A percentile compares a stretch with the other conserved stretches of the same genome.
phyloP scores from a whole-genome alignment of 2,113 vertebrate species.

The Urocynchramus pylzowi region DNA sequence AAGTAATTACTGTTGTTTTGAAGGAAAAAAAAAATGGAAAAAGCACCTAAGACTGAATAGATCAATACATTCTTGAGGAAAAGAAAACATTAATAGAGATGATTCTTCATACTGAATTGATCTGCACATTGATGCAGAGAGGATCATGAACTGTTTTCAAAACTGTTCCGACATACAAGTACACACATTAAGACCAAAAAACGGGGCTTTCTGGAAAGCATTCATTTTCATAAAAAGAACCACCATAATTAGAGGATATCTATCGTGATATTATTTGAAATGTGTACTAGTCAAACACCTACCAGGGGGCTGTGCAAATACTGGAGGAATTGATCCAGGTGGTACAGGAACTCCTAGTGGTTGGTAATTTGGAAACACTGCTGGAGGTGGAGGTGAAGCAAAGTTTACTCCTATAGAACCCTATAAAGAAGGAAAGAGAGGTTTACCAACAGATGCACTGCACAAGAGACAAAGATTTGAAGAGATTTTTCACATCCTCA shows the following conservation, averaged over 20 bases:
- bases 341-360: constrained; percentile 75
- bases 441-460: neutral
- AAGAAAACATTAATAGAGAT: neutral
- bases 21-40: neutral
- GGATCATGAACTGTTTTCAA: neutral
- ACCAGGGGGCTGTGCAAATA: constrained; percentile 79
- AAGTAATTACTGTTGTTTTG: neutral
- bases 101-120: neutral
- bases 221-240: neutral
- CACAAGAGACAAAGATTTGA: neutral
- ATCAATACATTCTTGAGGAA: neutral
- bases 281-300: constrained; percentile 3
- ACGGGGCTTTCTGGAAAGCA: neutral
- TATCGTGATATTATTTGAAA: neutral
- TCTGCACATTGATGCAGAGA: neutral
- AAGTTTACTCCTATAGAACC: constrained; percentile 85
- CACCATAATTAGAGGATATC: neutral
- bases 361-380: constrained; percentile 81
- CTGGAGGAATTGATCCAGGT: constrained; percentile 75
- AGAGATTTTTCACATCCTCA: constrained; percentile 57
- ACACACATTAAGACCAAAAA: neutral
- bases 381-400: constrained; percentile 78
- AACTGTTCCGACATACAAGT: neutral
- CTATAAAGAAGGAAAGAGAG: constrained; percentile 35
- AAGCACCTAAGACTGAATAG: neutral